These are phyloP conservation scores for Panulirus ornatus DNA, from an alignment of 1,140 invertebrate genomes.

Conservation along the genomic window DNA sequence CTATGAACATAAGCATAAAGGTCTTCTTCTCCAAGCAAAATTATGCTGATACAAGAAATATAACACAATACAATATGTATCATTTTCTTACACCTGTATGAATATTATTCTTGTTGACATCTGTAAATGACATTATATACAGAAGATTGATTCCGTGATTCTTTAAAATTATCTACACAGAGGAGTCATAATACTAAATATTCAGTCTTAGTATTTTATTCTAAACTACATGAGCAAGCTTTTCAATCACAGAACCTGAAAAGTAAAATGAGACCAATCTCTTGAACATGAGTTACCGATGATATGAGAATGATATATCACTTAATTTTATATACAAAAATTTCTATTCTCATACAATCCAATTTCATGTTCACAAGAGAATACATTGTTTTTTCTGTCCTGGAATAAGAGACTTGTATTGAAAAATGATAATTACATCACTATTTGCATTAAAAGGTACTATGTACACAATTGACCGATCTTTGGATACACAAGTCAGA, in stretches of 20 bases:
- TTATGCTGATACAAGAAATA: no score
- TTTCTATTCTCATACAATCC: conserved; percentile 32
- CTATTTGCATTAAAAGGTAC: conserved; percentile 34
- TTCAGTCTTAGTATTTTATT: conserved; percentile 35
- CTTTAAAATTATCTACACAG: no score
- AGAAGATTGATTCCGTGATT: no score
- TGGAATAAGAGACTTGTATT: conserved; percentile 57
- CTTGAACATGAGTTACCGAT: conserved; percentile 45
- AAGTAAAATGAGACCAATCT: conserved; percentile 57
- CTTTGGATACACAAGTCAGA: conserved; percentile 45
- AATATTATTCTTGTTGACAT: background rate
- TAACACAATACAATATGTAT: no score
- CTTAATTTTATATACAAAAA: conserved; percentile 9
- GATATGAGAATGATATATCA: conserved; percentile 55
- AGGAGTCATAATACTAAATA: conserved; percentile 14
- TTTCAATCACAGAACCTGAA: conserved; percentile 62
- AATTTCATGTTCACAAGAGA: conserved; percentile 55
- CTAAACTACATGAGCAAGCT: conserved; percentile 66
- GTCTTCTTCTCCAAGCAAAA: no score
- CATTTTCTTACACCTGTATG: no score
- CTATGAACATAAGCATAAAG: no score
- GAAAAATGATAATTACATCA: conserved; percentile 44
- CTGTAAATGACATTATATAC: background rate
- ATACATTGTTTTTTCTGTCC: conserved; percentile 32
- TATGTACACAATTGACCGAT: conserved; percentile 55